Percentiles rank a stretch among this genome's conserved stretches.
These are phyloP conservation scores for Lacanobia oleracea DNA, from an alignment of 2,888 invertebrate genomes.

Conservation along the genomic window DNA sequence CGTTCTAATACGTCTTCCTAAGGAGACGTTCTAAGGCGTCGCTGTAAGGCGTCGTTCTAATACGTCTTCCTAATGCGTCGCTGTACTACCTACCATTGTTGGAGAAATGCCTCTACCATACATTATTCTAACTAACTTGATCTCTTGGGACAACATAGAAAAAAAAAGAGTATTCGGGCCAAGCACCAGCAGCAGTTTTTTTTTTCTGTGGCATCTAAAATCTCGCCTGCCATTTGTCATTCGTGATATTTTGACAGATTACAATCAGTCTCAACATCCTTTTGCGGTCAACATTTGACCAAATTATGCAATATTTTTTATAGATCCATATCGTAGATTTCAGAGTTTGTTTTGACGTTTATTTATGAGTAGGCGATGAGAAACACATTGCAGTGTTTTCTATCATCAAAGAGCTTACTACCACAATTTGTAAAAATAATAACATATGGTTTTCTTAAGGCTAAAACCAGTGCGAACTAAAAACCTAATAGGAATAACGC, in stretches of 20 bases:
- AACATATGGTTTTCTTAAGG: neutral
- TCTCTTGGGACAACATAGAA: too few relatives aligned
- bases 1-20: too few relatives aligned
- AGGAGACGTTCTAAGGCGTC: too few relatives aligned
- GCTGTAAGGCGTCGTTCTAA: too few relatives aligned
- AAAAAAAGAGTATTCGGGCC: too few relatives aligned
- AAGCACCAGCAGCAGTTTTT: neutral
- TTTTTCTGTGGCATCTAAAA: neutral
- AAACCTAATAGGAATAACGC: neutral
- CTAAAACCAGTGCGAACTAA: neutral
- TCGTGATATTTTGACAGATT: slow-evolving; percentile 21
- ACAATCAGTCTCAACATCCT: slow-evolving; percentile 1
- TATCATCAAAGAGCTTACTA: neutral
- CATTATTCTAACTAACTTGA: too few relatives aligned
- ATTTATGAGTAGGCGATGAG: slow-evolving; percentile 1
- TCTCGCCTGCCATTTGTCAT: slow-evolving; percentile 3
- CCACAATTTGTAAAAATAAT: slow-evolving; percentile 1
- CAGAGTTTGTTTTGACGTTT: slow-evolving; percentile 1
- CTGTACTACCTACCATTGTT: too few relatives aligned
- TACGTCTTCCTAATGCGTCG: too few relatives aligned
- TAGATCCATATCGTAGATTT: slow-evolving; percentile 15
- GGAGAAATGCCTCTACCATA: too few relatives aligned
- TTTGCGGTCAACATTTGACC: slow-evolving; percentile 24
- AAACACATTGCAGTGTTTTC: slow-evolving; percentile 9
- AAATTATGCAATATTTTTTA: slow-evolving; percentile 30